Conservation (phyloP, 2,113 vertebrate species). For the Terrapene triunguis region DNA sequence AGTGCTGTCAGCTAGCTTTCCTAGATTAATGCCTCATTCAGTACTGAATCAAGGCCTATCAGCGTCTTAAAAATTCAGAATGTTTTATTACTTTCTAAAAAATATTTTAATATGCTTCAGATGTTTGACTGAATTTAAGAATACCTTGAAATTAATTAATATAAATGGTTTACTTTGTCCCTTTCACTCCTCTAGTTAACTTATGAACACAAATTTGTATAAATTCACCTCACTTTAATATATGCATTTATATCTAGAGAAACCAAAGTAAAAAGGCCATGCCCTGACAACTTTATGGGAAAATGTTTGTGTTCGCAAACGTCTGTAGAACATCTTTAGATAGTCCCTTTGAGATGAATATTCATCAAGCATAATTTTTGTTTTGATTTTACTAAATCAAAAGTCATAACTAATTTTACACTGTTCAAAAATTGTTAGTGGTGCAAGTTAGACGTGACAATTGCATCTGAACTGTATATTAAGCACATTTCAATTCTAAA, state of each 20-base stretch:
- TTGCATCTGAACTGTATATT: neutral
- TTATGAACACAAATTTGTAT: neutral
- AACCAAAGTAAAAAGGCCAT: neutral
- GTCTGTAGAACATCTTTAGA: neutral
- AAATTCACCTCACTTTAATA: neutral
- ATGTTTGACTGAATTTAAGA: neutral
- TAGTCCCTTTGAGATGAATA: neutral
- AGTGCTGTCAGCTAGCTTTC: neutral
- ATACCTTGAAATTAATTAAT: neutral
- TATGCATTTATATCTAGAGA: neutral
- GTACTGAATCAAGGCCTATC: neutral
- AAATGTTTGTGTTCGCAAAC: neutral
- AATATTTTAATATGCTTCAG: neutral
- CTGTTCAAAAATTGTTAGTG: neutral
- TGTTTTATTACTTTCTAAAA: too few species aligned
- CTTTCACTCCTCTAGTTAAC: neutral
- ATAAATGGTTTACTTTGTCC: neutral
- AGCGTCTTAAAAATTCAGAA: neutral
- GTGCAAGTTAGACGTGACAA: neutral
- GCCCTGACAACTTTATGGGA: neutral
- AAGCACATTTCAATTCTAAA: neutral
- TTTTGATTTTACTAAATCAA: neutral
- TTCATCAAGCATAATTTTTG: neutral
- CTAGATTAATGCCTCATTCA: neutral
- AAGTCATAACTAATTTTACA: neutral